Base-by-base conservation (phyloP, 2,797 vertebrate genomes). In the Rhabdomys pumilio region DNA sequence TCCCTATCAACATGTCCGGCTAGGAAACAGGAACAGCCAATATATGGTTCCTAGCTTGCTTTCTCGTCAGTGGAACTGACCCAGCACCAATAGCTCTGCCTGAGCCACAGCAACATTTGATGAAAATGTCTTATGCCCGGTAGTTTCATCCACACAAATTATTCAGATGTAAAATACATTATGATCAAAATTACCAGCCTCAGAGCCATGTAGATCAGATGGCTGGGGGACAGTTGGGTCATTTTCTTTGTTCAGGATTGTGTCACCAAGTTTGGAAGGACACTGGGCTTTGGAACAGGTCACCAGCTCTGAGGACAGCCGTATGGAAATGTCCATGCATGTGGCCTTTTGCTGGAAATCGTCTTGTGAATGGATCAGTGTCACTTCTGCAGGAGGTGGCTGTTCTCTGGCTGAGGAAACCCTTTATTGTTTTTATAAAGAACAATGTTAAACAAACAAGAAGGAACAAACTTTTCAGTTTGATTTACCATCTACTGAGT, bases 201-300 rank as follows among this genome's bases (percentile, higher is more conserved):
- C 57, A 77, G 67, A 86, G 38, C 12, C 59, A 88, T 29, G 59
- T 2, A 89, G 73, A 67, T 53, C 59, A 57, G 84, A 72, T 76
- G 53, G 10, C n/a, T 50, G 77, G 50, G 75, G 53, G 91, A 55
- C 20, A 79, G 38, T 65, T 91, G 67, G 44, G 69, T 79, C 72
- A 44, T 92, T 96, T 96, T 79, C 81, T 90, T 77, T 80, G 29
- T 73, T 90, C 26, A 80, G 69, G 41, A 86, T n/a, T 57, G 9
- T 86, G 59, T 89, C 67, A 69, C 20, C 29, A 50, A 41, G 63
- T 81, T 76, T 91, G 63, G 38, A 94, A 69, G 63, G 81, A 57
- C 12, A 44, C 31, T 34, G 82, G 72, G 31, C 6, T 92, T 84
- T 89, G 85, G 50, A 76, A 92, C 47, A 29, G 20, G 22, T 47